Conservation (phyloP, 2,113 vertebrate genomes). For the Larimichthys crocea region DNA sequence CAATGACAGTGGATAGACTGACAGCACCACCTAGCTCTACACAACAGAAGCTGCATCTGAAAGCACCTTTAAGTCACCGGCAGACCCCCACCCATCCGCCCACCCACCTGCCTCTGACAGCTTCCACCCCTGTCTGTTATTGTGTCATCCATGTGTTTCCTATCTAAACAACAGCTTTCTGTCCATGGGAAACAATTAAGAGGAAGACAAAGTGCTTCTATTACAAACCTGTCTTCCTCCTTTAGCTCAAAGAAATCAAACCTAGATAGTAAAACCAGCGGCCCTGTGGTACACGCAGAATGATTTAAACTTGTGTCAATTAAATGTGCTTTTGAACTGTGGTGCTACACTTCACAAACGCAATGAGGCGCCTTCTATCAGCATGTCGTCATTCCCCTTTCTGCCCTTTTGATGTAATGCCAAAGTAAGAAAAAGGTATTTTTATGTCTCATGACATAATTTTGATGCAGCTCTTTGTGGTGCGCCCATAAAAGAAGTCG, state of each 20-base stretch:
- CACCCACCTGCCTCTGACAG: neutral
- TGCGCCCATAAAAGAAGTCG: slow-evolving; percentile 28
- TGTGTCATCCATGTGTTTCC: neutral
- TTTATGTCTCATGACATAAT: slow-evolving; percentile 44
- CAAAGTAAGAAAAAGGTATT: neutral
- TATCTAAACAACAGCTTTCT: neutral
- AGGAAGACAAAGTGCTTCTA: neutral
- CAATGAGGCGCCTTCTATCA: neutral
- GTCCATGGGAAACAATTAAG: slow-evolving; percentile 6
- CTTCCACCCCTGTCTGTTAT: neutral
- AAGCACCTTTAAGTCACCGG: neutral
- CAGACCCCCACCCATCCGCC: too few relatives aligned
- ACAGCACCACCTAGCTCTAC: slow-evolving; percentile 78
- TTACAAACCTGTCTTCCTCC: neutral
- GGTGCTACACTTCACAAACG: neutral
- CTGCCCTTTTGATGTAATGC: slow-evolving; percentile 26
- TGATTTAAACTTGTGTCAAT: neutral
- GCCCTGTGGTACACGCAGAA: neutral
- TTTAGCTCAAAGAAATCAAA: neutral
- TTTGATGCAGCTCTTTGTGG: slow-evolving; percentile 32
- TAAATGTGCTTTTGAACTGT: slow-evolving; percentile 13
- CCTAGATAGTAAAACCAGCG: neutral
- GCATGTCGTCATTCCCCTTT: slow-evolving; percentile 15
- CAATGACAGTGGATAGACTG: slow-evolving; percentile 52
- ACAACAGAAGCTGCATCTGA: slow-evolving; percentile 58